Base-by-base conservation (phyloP, 2,113 vertebrate species). In the Columba janthina region DNA sequence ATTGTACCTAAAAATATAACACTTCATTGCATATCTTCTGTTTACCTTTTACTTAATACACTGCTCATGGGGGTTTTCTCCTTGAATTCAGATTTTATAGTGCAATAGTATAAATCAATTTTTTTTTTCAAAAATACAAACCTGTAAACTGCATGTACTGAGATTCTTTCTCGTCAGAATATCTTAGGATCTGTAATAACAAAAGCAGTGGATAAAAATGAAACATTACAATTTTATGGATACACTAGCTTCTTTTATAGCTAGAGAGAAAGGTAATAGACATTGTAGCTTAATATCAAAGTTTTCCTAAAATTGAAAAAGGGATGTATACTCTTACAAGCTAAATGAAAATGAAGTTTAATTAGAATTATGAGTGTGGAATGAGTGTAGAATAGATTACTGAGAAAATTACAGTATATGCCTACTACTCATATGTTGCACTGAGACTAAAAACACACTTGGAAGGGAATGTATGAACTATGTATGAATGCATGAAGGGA, bases 21-120 rank as follows among this genome's bases (percentile, higher is more conserved):
- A 40, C 3, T 71, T 66, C 13, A 38, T 61, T 5, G 11, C 13
- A 62, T 1, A 50, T 2, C 3, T 38, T 62, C 22, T 20, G 50
- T 31, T 29, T 89, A 42, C 6, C 31, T 83, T 82, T 44, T 38
- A 32, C 50, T 5, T 48, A 38, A 44, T 53, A 12, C 24, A 34
- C 2, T 70, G 7, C 44, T 40, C 31, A 67, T 26, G 3, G 15
- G 15, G 15, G 0, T 1, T 2, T 16, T 67, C 42, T 25, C 5
- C 7, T 84, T 51, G 6, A 61, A 34, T 46, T 86, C 36, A 6
- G 10, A 29, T 48, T 64, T 76, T 77, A 6, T 32, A 73, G 85
- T 81, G 1, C 25, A 51, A 15, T 14, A 48, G 1, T 24, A 32
- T 7, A 36, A 70, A 88, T 15, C 1, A 15, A 5, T 80, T 25